phyloP scores from a whole-genome alignment of 2,113 vertebrate species.

The Lepus europaeus region DNA sequence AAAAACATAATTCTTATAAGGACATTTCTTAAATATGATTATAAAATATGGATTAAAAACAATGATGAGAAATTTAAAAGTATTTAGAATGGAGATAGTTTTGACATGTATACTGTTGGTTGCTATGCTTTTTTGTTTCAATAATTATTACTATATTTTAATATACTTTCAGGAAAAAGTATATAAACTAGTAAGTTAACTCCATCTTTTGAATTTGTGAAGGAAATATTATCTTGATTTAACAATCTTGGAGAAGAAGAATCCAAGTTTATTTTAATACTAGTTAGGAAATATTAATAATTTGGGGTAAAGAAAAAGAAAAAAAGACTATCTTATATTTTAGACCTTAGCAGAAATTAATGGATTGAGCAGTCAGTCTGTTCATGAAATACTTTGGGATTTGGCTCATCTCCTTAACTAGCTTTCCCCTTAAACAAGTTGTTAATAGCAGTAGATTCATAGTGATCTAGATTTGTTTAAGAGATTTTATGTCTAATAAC shows the following conservation, averaged over 20 bases:
- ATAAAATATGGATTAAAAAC: background rate
- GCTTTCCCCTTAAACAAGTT: background rate
- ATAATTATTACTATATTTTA: background rate
- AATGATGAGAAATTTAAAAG: background rate
- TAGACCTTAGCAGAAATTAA: accelerated
- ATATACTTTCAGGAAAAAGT: background rate
- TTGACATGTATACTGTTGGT: background rate
- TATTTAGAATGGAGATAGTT: background rate
- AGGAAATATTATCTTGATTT: background rate
- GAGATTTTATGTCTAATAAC: background rate
- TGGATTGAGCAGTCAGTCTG: background rate
- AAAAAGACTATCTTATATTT: background rate
- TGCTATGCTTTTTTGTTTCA: background rate
- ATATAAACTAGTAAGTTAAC: background rate
- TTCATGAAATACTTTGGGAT: background rate
- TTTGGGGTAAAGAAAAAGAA: background rate
- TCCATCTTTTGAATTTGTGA: background rate
- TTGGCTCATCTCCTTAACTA: background rate
- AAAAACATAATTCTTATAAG: background rate
- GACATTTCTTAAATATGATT: background rate
- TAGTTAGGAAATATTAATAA: background rate
- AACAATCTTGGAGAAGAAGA: background rate
- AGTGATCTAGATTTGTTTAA: background rate
- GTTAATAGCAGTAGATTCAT: background rate
- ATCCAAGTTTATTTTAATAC: background rate